These are phyloP conservation scores for Steinernema carpocapsae DNA, from an alignment of 2,888 invertebrate genomes.

Conservation along the genomic window DNA sequence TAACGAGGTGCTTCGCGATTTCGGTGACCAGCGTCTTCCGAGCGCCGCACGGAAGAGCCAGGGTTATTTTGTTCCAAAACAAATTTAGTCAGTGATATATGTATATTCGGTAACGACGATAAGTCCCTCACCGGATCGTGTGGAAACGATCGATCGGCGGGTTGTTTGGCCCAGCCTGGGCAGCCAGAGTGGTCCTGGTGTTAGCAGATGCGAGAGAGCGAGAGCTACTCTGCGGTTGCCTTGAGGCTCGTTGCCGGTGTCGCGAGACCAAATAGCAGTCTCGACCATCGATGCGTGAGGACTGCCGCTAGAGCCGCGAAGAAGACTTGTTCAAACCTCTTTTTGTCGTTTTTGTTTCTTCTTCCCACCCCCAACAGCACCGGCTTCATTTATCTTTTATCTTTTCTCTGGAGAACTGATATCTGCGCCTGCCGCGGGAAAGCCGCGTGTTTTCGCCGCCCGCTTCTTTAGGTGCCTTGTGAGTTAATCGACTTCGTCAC, in stretches of 20 bases:
- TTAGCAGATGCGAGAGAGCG: no score
- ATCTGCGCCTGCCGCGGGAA: background rate
- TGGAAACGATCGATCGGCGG: background rate
- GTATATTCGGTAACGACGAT: background rate
- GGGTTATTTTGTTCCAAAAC: background rate
- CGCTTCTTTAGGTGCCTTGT: background rate
- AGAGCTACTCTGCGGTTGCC: no score
- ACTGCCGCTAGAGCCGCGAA: background rate
- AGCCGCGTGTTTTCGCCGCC: constrained; percentile 10
- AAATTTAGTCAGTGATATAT: background rate
- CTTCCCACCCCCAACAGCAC: background rate
- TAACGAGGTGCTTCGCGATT: background rate
- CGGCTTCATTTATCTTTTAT: constrained; percentile 8
- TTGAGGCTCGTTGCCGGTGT: background rate
- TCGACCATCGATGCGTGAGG: background rate
- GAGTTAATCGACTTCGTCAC: constrained; percentile 28
- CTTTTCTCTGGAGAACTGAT: constrained; percentile 16
- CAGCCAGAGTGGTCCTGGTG: no score
- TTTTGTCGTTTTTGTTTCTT: constrained; percentile 1
- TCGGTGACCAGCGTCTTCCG: background rate
- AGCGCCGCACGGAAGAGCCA: no score
- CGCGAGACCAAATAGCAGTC: background rate
- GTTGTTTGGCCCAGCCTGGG: background rate
- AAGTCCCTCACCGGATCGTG: background rate
- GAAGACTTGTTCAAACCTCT: background rate